phyloP scores from a whole-genome alignment of 1,140 invertebrate genomes.

The Cydia strobilella region DNA sequence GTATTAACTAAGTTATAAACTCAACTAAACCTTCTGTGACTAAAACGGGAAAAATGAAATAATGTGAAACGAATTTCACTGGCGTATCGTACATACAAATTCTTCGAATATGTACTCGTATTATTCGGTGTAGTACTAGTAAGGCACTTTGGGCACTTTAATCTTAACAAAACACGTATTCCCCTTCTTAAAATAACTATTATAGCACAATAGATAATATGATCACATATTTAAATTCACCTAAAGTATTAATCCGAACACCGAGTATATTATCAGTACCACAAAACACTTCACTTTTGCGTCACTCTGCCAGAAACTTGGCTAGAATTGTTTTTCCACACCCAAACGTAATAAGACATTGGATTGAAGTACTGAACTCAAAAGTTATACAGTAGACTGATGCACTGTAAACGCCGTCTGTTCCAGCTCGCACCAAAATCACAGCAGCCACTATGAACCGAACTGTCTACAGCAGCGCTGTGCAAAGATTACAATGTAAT shows the following conservation, averaged over 20 bases:
- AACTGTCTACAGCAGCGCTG: too few species aligned
- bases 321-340: too few species aligned
- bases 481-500: too few species aligned
- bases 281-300: not conserved
- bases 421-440: too few species aligned
- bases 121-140: not conserved
- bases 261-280: not conserved
- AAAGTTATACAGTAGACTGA: too few species aligned
- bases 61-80: not conserved
- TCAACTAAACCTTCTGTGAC: not conserved
- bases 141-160: not conserved
- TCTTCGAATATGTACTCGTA: not conserved
- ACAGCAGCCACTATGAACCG: too few species aligned
- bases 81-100: not conserved
- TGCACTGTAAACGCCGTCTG: too few species aligned
- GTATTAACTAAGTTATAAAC: too few species aligned
- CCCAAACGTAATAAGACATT: too few species aligned
- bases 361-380: too few species aligned
- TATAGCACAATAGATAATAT: constrained; percentile 9
- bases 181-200: not conserved
- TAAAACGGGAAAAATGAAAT: not conserved
- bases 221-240: constrained; percentile 29
- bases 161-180: not conserved
- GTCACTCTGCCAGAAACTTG: not conserved
- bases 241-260: constrained; percentile 23